phyloP scores from a whole-genome alignment of 2,888 invertebrate genomes.

The Hydrotaea cyrtoneurina region DNA sequence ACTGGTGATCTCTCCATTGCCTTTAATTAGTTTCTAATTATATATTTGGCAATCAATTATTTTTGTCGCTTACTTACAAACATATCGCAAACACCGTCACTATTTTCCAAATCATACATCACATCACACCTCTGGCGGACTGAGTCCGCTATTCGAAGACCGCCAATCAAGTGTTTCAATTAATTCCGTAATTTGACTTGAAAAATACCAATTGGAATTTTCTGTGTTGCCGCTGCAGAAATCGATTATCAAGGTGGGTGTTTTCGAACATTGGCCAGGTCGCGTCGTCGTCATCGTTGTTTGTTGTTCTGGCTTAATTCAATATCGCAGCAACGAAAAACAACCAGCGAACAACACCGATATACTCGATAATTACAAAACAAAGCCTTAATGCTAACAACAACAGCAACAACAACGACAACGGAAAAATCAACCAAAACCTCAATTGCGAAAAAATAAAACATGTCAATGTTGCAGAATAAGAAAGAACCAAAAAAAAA shows the following conservation, averaged over 20 bases:
- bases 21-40: not conserved
- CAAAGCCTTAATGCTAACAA: not conserved
- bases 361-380: constrained; percentile 19
- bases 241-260: constrained; percentile 6
- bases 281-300: not conserved
- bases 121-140: not conserved
- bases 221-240: not conserved
- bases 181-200: constrained; percentile 15
- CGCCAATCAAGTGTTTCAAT: constrained; percentile 26
- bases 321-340: constrained; percentile 8
- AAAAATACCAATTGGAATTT: not conserved
- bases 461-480: constrained; percentile 38
- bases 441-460: not conserved
- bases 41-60: not conserved
- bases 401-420: not conserved
- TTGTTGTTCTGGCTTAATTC: constrained; percentile 1
- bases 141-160: not conserved
- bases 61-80: not conserved
- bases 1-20: no score
- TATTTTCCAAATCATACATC: not conserved
- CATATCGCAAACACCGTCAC: not conserved
- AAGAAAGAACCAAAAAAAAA: not conserved
- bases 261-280: not conserved
- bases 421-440: not conserved
- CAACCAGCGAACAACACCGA: not conserved